These are phyloP conservation scores for Cerceris rybyensis DNA, from an alignment of 2,888 invertebrate species.

Conservation along the genomic window DNA sequence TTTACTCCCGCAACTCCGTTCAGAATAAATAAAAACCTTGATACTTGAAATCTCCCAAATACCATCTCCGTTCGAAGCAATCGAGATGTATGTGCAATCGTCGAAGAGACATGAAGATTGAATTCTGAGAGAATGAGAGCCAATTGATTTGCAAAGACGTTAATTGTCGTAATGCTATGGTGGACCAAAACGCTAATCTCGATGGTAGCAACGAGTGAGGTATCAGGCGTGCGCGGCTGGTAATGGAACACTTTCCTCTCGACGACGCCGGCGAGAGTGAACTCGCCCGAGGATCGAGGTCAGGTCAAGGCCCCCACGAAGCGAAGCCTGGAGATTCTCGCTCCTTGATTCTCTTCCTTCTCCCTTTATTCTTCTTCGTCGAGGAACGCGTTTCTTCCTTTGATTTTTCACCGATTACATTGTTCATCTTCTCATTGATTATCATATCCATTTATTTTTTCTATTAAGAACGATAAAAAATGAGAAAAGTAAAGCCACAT, in stretches of 20 bases:
- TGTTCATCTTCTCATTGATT: neutral
- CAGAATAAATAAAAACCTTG: neutral
- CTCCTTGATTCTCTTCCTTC: constrained; percentile 31
- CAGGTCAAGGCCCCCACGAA: constrained; percentile 81
- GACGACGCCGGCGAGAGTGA: constrained; percentile 81
- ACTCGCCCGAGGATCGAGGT: constrained; percentile 81
- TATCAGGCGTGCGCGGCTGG: constrained; percentile 57
- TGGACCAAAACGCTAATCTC: constrained; percentile 62
- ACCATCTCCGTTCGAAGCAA: neutral
- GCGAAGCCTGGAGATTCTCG: constrained; percentile 39
- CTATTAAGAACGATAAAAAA: too few relatives aligned
- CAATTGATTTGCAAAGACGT: neutral
- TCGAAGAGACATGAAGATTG: constrained; percentile 9
- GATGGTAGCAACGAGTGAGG: constrained; percentile 36
- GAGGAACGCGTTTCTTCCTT: neutral
- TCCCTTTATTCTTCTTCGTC: neutral
- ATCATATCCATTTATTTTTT: too few relatives aligned
- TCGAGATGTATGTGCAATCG: neutral
- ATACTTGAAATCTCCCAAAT: neutral
- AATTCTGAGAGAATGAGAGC: too few relatives aligned
- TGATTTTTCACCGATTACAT: neutral
- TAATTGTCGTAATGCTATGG: neutral
- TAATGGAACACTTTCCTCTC: constrained; percentile 81
- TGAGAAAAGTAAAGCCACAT: too few relatives aligned
- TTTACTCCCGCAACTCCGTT: constrained; percentile 15